These are phyloP conservation scores for Trogon melanurus DNA, from an alignment of 2,113 vertebrate genomes.

Conservation along the genomic window DNA sequence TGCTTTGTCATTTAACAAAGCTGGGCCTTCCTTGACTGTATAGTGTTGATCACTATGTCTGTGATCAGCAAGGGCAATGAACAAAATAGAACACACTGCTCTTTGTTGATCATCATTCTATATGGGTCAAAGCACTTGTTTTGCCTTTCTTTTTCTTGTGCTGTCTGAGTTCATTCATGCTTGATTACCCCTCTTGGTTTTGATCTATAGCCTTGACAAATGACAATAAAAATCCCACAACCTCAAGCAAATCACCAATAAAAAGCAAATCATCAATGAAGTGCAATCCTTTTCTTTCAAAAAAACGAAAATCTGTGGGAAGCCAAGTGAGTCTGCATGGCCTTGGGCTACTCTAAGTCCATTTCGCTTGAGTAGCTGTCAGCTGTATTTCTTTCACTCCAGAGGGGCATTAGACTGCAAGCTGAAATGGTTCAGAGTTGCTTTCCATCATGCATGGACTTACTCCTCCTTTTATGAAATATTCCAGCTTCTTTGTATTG, in stretches of 20 bases:
- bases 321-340: not conserved
- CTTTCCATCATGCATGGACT: not conserved
- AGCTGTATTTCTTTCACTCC: not conserved
- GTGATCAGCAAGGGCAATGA: not conserved
- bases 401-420: not conserved
- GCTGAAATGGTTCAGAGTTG: not conserved
- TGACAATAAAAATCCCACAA: not conserved
- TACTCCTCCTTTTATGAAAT: not conserved
- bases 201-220: not conserved
- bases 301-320: not conserved
- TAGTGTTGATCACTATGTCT: not conserved
- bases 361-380: not conserved
- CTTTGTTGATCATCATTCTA: not conserved
- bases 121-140: not conserved
- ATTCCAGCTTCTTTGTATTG: not conserved
- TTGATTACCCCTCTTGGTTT: not conserved
- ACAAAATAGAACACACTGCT: not conserved
- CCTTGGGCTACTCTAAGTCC: not conserved
- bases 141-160: not conserved
- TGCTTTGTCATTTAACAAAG: not conserved
- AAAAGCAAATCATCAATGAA: not conserved
- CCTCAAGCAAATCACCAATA: not conserved
- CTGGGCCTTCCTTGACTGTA: not conserved
- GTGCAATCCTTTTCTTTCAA: not conserved
- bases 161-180: not conserved